A percentile compares a stretch with the other conserved stretches of the same genome.
Evolutionary conservation across 2,797 vertebrate genomes (phyloP).

Genomic region (Cossypha niveicapilla): DNA sequence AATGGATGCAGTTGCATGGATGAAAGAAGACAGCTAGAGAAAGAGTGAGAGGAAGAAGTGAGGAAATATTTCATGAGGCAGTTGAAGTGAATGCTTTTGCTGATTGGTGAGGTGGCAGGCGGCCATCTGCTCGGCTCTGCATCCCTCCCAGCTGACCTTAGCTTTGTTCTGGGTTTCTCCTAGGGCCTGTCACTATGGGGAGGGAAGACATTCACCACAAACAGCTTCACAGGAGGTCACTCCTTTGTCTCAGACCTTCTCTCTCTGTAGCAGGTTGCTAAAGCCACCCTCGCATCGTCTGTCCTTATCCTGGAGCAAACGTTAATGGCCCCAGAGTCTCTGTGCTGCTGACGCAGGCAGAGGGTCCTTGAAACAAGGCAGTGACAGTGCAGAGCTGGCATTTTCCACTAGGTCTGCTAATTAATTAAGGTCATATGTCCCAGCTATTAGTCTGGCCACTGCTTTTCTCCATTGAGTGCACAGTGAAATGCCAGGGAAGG

Average conservation of each 20-base stretch:
- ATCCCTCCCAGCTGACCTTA: neutral
- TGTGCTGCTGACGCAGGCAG: conserved; percentile 21
- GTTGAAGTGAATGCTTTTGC: neutral
- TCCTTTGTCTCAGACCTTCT: neutral
- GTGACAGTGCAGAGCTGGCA: conserved; percentile 44
- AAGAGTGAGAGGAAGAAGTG: neutral
- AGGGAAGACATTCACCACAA: neutral
- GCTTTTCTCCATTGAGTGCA: neutral
- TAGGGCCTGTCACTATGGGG: neutral
- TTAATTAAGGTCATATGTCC: conserved; percentile 40
- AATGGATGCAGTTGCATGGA: neutral
- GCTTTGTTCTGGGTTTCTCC: conserved; percentile 10
- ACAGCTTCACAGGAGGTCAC: neutral
- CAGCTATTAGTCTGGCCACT: neutral
- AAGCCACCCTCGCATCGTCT: neutral
- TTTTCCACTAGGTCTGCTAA: conserved; percentile 33
- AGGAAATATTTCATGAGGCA: neutral
- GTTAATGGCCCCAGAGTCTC: neutral
- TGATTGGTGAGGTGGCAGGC: neutral
- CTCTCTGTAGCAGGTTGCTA: neutral
- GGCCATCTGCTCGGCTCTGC: neutral
- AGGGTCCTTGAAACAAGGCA: conserved; percentile 44
- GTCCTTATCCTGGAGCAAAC: neutral
- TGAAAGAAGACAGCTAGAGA: neutral
- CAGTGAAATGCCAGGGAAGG: neutral